A percentile compares a stretch with the other conserved stretches of the same genome.
Conservation (phyloP, 2,888 invertebrate genomes). For the Scaptomyza caliginosa region DNA sequence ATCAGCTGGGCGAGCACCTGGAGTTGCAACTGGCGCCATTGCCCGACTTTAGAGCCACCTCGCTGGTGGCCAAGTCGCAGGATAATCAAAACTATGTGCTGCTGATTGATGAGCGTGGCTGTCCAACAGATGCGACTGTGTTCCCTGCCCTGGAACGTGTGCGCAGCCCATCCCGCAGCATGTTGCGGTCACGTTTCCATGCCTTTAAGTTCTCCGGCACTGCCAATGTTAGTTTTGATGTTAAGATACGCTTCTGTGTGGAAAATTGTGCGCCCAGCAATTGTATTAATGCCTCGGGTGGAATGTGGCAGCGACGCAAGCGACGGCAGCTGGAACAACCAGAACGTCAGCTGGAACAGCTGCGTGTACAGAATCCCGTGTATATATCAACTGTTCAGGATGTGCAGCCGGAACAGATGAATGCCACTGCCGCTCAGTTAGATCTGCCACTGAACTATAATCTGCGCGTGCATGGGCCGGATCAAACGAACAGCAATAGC, state of each 20-base stretch:
- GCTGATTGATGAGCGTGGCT: conserved; percentile 90
- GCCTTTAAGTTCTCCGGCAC: conserved; percentile 95
- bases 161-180: conserved; percentile 75
- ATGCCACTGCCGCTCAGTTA: conserved; percentile 21
- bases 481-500: conserved; percentile 84
- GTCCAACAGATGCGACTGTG: conserved; percentile 89
- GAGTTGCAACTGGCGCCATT: conserved; percentile 84
- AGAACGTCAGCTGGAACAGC: conserved; percentile 41
- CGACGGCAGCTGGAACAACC: conserved; percentile 43
- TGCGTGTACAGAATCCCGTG: conserved; percentile 80
- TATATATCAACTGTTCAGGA: conserved; percentile 82
- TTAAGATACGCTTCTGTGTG: conserved; percentile 92
- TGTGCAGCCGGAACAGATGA: conserved; percentile 56
- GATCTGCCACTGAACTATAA: conserved; percentile 85
- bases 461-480: conserved; percentile 87
- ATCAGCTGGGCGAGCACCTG: conserved; percentile 57
- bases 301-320: conserved; percentile 47
- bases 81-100: conserved; percentile 89
- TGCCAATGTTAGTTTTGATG: conserved; percentile 91
- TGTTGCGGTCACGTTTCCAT: conserved; percentile 88
- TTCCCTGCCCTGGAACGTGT: conserved; percentile 85
- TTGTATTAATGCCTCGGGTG: conserved; percentile 79
- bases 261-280: conserved; percentile 87
- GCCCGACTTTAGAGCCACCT: conserved; percentile 90
- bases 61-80: conserved; percentile 91